Base-by-base conservation (phyloP, 2,888 invertebrate genomes). In the Hoplodrina ambigua region DNA sequence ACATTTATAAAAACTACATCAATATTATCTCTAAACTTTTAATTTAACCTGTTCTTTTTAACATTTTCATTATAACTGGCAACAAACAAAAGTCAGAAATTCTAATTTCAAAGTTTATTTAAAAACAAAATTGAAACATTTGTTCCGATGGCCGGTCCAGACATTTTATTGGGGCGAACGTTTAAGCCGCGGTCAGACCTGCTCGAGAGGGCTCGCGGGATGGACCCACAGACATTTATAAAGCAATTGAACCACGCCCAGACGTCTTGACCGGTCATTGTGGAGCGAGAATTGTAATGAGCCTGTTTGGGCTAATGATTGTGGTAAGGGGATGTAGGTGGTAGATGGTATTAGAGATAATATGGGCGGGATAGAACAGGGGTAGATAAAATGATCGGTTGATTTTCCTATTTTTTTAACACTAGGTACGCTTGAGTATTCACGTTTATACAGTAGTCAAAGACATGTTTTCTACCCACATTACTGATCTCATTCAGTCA, bases 171-270 rank as follows among this genome's bases (percentile, higher is more conserved):
- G 20, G 11, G 56, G 50, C 7, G 44, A 70, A 44, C 60, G 44
- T 57, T 75, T 77, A 71, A 65, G 69, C 67, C 49, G 65, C 63
- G 67, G 70, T 72, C 72, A 66, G 55, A 64, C 60, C 25, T 57
- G 56, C 67, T 61, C 55, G 57, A 46, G 64, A 74, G 75, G 62
- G 78, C 63, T 65, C 66, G 56, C 58, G 60, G 77, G 71, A 83
- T 76, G 57, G 63, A 67, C 78, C 74, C 68, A 58, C 70, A 75
- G 79, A 82, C 79, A 80, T 85, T 82, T 81, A 83, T 84, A 78
- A 79, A 73, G 69, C 83, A 78, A 77, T 82, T 80, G 72, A 75
- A 77, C 69, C 71, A 76, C 71, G 66, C 69, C 71, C 71, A 52
- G 50, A 75, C 44, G 62, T 76, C 71, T 75, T 76, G 65, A 59